Conservation (phyloP, 2,888 invertebrate genomes). For the Eucriotettix oculatus region DNA sequence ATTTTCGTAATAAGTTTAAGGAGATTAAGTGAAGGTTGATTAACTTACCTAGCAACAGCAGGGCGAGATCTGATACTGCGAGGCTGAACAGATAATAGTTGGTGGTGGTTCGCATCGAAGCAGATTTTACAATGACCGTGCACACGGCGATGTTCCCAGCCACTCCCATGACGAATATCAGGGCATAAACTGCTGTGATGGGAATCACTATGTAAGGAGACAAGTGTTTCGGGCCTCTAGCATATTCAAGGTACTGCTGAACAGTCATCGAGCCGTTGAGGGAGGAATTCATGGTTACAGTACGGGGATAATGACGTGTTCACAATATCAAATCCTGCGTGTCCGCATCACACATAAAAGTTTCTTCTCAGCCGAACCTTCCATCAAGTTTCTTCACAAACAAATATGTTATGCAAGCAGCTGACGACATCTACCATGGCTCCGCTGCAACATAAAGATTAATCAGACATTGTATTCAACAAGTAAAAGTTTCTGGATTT, state of each 20-base stretch:
- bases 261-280: conserved; percentile 27
- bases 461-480: no score
- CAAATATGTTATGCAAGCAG: no score
- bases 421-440: no score
- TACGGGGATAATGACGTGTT: no score
- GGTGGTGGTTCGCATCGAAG: conserved; percentile 75
- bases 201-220: conserved; percentile 33
- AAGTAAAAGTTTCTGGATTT: no score
- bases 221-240: conserved; percentile 44
- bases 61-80: conserved; percentile 68
- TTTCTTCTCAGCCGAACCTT: no score
- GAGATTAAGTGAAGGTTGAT: background rate
- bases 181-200: conserved; percentile 50
- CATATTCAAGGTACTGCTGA: conserved; percentile 37
- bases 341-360: no score
- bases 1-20: no score
- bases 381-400: no score
- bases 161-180: conserved; percentile 69
- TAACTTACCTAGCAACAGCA: conserved; percentile 63
- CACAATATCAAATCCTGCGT: no score
- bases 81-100: conserved; percentile 84
- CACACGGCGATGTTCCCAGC: conserved; percentile 74
- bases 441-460: no score
- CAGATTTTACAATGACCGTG: conserved; percentile 63
- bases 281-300: background rate